Evolutionary conservation across 2,888 invertebrate species (phyloP).

Genomic region (Polyommatus iphigenia): DNA sequence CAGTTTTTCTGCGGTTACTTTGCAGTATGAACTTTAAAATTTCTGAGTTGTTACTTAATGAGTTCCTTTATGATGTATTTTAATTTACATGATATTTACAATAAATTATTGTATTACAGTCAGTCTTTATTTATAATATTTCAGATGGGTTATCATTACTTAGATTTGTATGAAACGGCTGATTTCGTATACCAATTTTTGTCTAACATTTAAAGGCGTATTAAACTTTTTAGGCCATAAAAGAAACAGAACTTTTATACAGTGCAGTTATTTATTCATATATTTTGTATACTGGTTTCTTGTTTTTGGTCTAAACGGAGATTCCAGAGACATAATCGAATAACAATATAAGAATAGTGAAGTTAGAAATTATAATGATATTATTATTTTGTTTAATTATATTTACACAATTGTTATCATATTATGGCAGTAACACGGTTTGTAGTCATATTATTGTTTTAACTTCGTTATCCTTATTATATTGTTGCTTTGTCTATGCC

Average conservation of each 20-base stretch:
- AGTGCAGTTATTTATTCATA: background rate
- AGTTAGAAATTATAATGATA: background rate
- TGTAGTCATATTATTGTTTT: too few relatives aligned
- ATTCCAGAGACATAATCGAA: background rate
- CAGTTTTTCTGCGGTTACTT: background rate
- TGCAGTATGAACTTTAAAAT: background rate
- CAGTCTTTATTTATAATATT: background rate
- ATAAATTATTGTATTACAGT: background rate
- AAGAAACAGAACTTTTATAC: background rate
- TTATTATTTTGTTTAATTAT: background rate
- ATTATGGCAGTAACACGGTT: too few relatives aligned
- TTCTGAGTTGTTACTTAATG: background rate
- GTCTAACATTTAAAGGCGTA: too few relatives aligned
- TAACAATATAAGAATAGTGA: background rate
- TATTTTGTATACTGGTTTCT: background rate
- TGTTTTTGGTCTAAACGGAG: background rate
- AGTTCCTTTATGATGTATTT: background rate
- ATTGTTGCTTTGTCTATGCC: too few relatives aligned
- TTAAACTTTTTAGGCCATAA: background rate
- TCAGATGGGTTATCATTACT: background rate
- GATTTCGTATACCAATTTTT: background rate
- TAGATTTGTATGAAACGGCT: background rate
- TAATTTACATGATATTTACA: background rate
- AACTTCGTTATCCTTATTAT: background rate
- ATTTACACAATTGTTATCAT: background rate